Percentiles rank a stretch among this genome's conserved stretches.
phyloP scores from a whole-genome alignment of 2,888 invertebrate species.

The Drosophila rubida region DNA sequence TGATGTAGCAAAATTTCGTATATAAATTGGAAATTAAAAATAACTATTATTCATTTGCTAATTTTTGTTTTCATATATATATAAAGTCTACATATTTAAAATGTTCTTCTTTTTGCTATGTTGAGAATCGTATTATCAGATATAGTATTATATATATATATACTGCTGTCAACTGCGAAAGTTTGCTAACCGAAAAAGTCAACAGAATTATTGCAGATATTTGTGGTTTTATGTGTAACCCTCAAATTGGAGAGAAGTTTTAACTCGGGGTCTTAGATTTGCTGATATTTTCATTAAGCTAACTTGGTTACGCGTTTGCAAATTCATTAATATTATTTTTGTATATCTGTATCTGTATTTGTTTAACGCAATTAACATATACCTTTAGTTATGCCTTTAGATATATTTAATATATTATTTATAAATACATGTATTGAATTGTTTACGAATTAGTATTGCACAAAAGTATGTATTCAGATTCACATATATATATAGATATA shows the following conservation, averaged over 20 bases:
- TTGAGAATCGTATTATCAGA: constrained; percentile 44
- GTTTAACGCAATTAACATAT: constrained; percentile 50
- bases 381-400: constrained; percentile 27
- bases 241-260: constrained; percentile 20
- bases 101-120: constrained; percentile 22
- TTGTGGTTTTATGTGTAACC: constrained; percentile 10
- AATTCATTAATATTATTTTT: constrained; percentile 42
- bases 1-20: constrained; percentile 48
- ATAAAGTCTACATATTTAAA: constrained; percentile 45
- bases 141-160: constrained; percentile 20
- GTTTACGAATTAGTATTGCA: constrained; percentile 75
- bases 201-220: constrained; percentile 36
- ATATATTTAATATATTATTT: constrained; percentile 23
- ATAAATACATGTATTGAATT: constrained; percentile 49
- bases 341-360: constrained; percentile 51
- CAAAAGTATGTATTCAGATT: constrained; percentile 59
- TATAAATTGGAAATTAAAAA: constrained; percentile 67
- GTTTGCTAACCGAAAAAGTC: constrained; percentile 21
- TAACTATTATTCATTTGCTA: constrained; percentile 23
- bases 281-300: constrained; percentile 61
- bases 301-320: constrained; percentile 66
- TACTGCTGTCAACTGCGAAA: constrained; percentile 29
- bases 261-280: constrained; percentile 26
- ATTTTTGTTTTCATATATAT: constrained; percentile 7
- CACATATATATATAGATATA: constrained; percentile 46